Percentiles rank a stretch among this genome's conserved stretches.
Conservation (phyloP, 2,797 vertebrate species). For the Tangara arthus region DNA sequence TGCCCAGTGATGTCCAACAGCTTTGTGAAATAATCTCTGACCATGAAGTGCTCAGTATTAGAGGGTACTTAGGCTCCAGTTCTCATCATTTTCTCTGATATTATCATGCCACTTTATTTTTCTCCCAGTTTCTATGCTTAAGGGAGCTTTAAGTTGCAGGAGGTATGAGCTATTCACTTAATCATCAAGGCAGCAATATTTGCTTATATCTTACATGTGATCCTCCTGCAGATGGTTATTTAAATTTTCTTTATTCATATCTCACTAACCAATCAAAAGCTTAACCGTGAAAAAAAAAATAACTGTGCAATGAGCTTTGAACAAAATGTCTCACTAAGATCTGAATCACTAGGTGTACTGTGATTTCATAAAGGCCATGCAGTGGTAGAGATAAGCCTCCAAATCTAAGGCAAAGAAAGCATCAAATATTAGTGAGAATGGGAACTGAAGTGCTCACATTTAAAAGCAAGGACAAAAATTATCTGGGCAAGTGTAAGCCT, state of each 20-base stretch:
- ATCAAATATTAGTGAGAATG: constrained; percentile 17
- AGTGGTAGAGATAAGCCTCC: constrained; percentile 25
- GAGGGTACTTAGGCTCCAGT: not conserved
- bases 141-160: constrained; percentile 10
- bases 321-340: constrained; percentile 21
- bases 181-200: constrained; percentile 21
- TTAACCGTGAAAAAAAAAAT: not conserved
- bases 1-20: not conserved
- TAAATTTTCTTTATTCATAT: constrained; percentile 53
- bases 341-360: constrained; percentile 1
- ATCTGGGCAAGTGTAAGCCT: constrained; percentile 14
- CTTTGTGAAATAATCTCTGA: constrained; percentile 50
- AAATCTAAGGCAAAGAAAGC: constrained; percentile 35
- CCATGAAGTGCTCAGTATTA: constrained; percentile 43
- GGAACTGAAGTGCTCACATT: not conserved
- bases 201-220: constrained; percentile 41
- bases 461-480: constrained; percentile 16
- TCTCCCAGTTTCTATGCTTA: constrained; percentile 2
- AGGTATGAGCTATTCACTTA: constrained; percentile 8
- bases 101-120: constrained; percentile 17
- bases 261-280: constrained; percentile 32
- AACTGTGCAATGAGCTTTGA: not conserved
- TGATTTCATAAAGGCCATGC: constrained; percentile 45
- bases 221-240: constrained; percentile 42
- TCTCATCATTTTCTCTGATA: constrained; percentile 15